Evolutionary conservation across 2,797 vertebrate species (phyloP).

Genomic region (Tauraco hartlaubi): DNA sequence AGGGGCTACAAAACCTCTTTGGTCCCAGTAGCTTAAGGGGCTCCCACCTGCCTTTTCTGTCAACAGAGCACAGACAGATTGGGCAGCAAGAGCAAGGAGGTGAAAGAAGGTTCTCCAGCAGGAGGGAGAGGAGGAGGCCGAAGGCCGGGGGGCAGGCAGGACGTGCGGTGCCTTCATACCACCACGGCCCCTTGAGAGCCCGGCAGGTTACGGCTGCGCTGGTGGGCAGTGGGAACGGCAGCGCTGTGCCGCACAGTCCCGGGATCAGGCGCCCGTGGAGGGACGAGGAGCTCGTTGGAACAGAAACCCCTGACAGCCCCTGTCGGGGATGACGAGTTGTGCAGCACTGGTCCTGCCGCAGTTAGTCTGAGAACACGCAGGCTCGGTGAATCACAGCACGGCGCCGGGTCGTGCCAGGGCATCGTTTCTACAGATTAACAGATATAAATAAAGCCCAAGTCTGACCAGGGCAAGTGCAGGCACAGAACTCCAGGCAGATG

Average conservation of each 20-base stretch:
- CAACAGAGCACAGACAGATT: rapidly evolving
- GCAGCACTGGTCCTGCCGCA: neutral
- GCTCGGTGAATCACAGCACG: neutral
- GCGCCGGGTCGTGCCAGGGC: neutral
- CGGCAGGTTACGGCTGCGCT: rapidly evolving
- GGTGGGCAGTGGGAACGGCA: neutral
- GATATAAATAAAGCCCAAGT: neutral
- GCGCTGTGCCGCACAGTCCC: neutral
- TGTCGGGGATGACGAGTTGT: neutral
- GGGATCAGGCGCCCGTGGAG: neutral
- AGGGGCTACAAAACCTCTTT: neutral
- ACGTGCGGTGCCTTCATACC: neutral
- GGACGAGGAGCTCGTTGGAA: neutral
- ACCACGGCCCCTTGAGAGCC: rapidly evolving
- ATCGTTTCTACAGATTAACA: neutral
- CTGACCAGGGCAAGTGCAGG: neutral
- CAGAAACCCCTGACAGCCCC: neutral
- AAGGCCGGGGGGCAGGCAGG: neutral
- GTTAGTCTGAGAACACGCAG: neutral
- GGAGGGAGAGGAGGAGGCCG: neutral
- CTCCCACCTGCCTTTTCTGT: neutral
- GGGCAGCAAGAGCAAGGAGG: neutral
- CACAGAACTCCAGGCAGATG: neutral
- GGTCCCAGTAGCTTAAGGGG: neutral
- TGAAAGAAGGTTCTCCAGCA: neutral